Evolutionary conservation across 2,888 invertebrate species (phyloP), one percentile per base, ranked within the genome.

Genomic region (Eristalis tenax): DNA sequence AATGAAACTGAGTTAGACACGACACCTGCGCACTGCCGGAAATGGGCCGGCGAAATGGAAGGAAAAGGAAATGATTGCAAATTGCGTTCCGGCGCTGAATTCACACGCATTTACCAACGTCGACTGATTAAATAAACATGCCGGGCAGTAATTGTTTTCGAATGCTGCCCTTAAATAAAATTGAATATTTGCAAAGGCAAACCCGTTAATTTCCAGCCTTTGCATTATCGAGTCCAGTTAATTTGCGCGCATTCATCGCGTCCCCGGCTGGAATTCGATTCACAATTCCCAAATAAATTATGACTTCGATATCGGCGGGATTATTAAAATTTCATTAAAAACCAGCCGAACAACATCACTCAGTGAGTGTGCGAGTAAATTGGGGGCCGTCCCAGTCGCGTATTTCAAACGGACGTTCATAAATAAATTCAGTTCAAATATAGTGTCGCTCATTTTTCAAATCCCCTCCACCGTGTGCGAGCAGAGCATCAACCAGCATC

Each of bases 351-450:
- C 69, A 64, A 43, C 69, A 74, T 8, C 8, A 50, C 50, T 50
- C 50, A n/a, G 32, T 6, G 26, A 26, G 26, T 26, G 26, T 26
- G 2, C 6, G 32, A 50, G n/a, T 50, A n/a, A n/a, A n/a, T n/a
- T n/a, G n/a, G n/a, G n/a, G n/a, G n/a, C n/a, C n/a, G n/a, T n/a
- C n/a, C n/a, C n/a, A n/a, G n/a, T n/a, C n/a, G 50, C n/a, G 6
- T 0, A 8, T 10, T 18, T 18, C 50, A 6, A 50, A 18, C 50
- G 50, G 18, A 66, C 61, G 35, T 43, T 18, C 56, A 81, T 56
- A 64, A 23, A 74, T 80, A 74, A 75, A 69, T 57, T 73, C 64
- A 22, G 32, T 59, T 69, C 38, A 64, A 81, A 81, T 65, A 75
- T 69, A 75, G 65, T 57, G 64, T 59, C 57, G 57, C 74, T 64